Evolutionary conservation across 1,140 invertebrate genomes (phyloP).

Genomic region (Micrasema longulum): DNA sequence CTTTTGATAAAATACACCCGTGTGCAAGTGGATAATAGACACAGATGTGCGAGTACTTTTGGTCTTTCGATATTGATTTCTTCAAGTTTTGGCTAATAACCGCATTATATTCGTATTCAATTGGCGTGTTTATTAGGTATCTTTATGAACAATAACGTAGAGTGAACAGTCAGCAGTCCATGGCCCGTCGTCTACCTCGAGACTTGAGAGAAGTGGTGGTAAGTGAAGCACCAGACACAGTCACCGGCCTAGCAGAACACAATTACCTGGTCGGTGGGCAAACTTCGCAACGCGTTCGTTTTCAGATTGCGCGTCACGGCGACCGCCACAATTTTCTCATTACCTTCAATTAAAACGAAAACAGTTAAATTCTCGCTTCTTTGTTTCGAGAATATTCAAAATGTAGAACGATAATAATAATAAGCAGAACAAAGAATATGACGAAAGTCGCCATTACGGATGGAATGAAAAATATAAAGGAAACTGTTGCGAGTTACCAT

Average conservation of each 20-base stretch:
- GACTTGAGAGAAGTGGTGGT: too few relatives aligned
- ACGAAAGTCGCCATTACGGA: slow-evolving; percentile 48
- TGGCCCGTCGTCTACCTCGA: too few relatives aligned
- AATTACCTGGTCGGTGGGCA: slow-evolving; percentile 25
- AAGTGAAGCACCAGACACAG: too few relatives aligned
- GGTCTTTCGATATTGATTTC: too few relatives aligned
- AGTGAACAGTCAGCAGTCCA: too few relatives aligned
- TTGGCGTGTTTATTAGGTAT: too few relatives aligned
- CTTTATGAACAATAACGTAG: too few relatives aligned
- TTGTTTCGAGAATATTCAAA: slow-evolving; percentile 48
- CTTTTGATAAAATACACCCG: too few relatives aligned
- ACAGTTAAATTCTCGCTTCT: slow-evolving; percentile 51
- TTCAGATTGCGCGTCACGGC: slow-evolving; percentile 44
- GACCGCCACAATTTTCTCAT: slow-evolving; percentile 53
- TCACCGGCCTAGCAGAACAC: slow-evolving; percentile 18
- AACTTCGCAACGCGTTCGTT: slow-evolving; percentile 32
- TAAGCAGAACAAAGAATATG: slow-evolving; percentile 51
- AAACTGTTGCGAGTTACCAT: slow-evolving; percentile 38
- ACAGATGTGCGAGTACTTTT: too few relatives aligned
- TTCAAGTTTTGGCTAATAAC: too few relatives aligned
- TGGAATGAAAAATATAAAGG: slow-evolving; percentile 37
- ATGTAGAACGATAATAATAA: slow-evolving; percentile 47
- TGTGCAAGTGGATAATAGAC: too few relatives aligned
- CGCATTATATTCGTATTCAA: too few relatives aligned
- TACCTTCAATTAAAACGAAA: slow-evolving; percentile 54